These are phyloP conservation scores for Seira ritae DNA, from an alignment of 2,888 invertebrate genomes.

Conservation along the genomic window DNA sequence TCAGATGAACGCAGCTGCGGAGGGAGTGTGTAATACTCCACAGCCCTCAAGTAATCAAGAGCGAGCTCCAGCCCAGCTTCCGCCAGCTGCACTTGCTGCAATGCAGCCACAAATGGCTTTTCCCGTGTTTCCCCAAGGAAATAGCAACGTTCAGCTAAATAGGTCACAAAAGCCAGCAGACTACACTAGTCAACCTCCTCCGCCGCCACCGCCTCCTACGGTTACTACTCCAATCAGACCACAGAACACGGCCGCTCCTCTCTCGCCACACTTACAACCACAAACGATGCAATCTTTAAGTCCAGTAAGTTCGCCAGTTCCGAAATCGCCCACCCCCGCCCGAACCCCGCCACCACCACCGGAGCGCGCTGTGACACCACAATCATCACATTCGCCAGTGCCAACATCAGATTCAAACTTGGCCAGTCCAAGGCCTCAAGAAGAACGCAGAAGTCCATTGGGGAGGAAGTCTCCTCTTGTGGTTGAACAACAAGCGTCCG, in stretches of 20 bases:
- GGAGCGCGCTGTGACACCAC: slow-evolving; percentile 73
- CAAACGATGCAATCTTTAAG: slow-evolving; percentile 1
- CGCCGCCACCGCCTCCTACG: slow-evolving; percentile 75
- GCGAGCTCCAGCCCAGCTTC: slow-evolving; percentile 76
- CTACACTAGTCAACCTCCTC: slow-evolving; percentile 71
- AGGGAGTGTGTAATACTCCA: slow-evolving; percentile 81
- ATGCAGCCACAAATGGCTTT: slow-evolving; percentile 82
- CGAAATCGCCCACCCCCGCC: neutral
- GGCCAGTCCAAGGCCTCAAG: slow-evolving; percentile 24
- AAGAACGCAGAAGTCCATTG: slow-evolving; percentile 41
- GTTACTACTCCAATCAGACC: slow-evolving; percentile 77
- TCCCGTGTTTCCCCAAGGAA: slow-evolving; percentile 79
- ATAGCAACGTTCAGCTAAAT: slow-evolving; percentile 64
- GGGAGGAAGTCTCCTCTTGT: slow-evolving; percentile 50
- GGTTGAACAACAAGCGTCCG: slow-evolving; percentile 16
- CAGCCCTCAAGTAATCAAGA: slow-evolving; percentile 74
- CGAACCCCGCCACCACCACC: slow-evolving; percentile 35
- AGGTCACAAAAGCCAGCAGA: slow-evolving; percentile 64
- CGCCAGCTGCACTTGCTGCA: slow-evolving; percentile 81
- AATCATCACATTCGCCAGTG: slow-evolving; percentile 41
- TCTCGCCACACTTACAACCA: slow-evolving; percentile 49
- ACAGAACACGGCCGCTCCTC: neutral
- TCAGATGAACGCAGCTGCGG: slow-evolving; percentile 83
- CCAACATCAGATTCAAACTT: slow-evolving; percentile 42
- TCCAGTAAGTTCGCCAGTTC: slow-evolving; percentile 38